phyloP scores from a whole-genome alignment of 2,113 vertebrate species.

The Xiphophorus couchianus region DNA sequence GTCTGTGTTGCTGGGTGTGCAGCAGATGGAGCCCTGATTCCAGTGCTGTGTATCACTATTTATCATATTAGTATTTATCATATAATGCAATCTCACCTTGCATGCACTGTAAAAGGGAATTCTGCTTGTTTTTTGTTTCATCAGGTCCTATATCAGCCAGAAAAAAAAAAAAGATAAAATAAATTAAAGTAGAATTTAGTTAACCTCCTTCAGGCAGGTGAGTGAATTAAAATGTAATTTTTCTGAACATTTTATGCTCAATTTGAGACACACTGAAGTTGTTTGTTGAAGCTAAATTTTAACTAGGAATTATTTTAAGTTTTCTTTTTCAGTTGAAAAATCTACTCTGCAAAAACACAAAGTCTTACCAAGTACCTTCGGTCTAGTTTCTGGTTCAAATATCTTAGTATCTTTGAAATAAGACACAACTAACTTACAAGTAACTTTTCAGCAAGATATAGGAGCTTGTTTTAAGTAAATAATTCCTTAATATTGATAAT shows the following conservation, averaged over 20 bases:
- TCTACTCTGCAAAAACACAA: background rate
- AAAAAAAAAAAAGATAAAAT: background rate
- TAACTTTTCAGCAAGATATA: too few species aligned
- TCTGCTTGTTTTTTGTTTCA: background rate
- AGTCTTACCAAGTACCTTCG: too few species aligned
- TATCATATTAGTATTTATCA: background rate
- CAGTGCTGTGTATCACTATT: constrained; percentile 37
- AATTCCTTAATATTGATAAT: too few species aligned
- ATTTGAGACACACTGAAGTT: background rate
- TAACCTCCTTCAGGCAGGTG: background rate
- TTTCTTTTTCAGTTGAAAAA: background rate
- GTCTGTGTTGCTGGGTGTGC: constrained; percentile 42
- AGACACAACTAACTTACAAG: too few species aligned
- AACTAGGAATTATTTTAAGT: too few species aligned
- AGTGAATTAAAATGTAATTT: background rate
- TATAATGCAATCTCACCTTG: background rate
- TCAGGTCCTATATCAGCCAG: background rate
- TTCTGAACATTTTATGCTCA: background rate
- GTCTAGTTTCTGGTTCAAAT: too few species aligned
- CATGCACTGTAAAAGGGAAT: background rate
- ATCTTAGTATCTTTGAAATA: too few species aligned
- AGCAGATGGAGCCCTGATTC: constrained; percentile 78
- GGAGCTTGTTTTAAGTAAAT: too few species aligned
- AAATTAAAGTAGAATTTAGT: background rate
- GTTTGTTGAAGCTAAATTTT: too few species aligned